These are phyloP conservation scores for Sarcoramphus papa DNA, from an alignment of 2,797 vertebrate genomes.

Conservation along the genomic window DNA sequence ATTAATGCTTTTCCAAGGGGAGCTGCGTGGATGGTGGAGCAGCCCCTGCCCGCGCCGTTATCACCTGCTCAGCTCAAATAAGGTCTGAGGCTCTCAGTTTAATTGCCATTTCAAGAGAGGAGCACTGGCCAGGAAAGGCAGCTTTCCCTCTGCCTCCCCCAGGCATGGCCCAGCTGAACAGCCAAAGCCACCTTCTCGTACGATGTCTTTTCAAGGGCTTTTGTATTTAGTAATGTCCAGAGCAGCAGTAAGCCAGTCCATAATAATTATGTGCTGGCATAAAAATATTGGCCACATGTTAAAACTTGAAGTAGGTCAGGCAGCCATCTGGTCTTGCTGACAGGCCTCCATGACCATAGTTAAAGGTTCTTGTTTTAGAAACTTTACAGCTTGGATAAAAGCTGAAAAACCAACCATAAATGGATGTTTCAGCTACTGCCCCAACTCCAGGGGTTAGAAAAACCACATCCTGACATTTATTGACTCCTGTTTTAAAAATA, in stretches of 20 bases:
- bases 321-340: slow-evolving; percentile 30
- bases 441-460: background rate
- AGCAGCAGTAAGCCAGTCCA: background rate
- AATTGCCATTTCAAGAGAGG: background rate
- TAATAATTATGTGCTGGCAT: background rate
- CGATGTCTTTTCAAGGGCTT: background rate
- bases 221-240: background rate
- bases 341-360: rapidly evolving
- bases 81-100: background rate
- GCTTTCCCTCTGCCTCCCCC: background rate
- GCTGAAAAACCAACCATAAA: background rate
- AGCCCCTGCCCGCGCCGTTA: rapidly evolving
- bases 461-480: background rate
- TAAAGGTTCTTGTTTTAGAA: background rate
- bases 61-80: background rate
- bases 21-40: background rate
- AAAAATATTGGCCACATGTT: background rate
- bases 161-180: background rate
- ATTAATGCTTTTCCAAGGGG: background rate
- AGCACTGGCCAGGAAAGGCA: background rate
- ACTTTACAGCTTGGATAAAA: background rate
- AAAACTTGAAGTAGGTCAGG: slow-evolving; percentile 17
- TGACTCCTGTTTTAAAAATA: background rate
- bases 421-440: background rate
- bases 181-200: background rate